Percentiles rank a stretch among this genome's conserved stretches.
phyloP scores from a whole-genome alignment of 30 jellyfish, hydroid and myxozoan genomes.

The Aurelia sp. region DNA sequence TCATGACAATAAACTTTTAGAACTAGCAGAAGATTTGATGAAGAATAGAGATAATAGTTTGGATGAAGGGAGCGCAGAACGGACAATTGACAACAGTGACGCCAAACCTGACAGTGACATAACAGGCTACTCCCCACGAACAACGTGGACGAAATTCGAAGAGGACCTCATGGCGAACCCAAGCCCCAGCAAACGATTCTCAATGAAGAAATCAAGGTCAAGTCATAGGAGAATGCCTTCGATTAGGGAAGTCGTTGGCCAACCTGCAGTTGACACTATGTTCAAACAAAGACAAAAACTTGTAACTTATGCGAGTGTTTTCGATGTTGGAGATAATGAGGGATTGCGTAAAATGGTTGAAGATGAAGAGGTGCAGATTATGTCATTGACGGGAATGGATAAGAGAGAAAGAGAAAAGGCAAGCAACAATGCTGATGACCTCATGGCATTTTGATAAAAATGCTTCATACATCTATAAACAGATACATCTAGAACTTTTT shows the following conservation, averaged over 20 bases:
- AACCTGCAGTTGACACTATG: slow-evolving; percentile 60
- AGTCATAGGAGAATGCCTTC: slow-evolving; percentile 52
- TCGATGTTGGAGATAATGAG: slow-evolving; percentile 57
- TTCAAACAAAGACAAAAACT: slow-evolving; percentile 39
- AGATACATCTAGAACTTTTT: too few species aligned
- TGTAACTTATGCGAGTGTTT: slow-evolving; percentile 33
- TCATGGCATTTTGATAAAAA: too few species aligned
- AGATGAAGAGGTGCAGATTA: slow-evolving; percentile 40
- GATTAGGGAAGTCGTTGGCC: slow-evolving; percentile 35
- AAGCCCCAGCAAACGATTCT: slow-evolving; percentile 23
- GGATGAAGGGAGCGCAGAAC: neutral
- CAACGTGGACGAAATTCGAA: slow-evolving; percentile 53
- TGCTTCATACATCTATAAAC: too few species aligned
- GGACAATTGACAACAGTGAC: too few species aligned
- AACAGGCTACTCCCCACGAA: slow-evolving; percentile 27
- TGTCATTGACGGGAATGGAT: slow-evolving; percentile 55
- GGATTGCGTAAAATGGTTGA: slow-evolving; percentile 24
- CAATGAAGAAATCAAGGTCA: slow-evolving; percentile 2
- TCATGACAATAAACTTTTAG: slow-evolving; percentile 36
- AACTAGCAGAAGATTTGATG: slow-evolving; percentile 41
- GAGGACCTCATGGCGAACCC: slow-evolving; percentile 35
- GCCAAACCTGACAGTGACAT: neutral
- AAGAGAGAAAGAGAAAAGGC: slow-evolving; percentile 3
- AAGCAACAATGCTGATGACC: slow-evolving; percentile 7
- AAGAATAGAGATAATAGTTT: neutral